A percentile compares a stretch with the other conserved stretches of the same genome.
Conservation (phyloP, 2,888 invertebrate genomes). For the Azorinus chamasolen region DNA sequence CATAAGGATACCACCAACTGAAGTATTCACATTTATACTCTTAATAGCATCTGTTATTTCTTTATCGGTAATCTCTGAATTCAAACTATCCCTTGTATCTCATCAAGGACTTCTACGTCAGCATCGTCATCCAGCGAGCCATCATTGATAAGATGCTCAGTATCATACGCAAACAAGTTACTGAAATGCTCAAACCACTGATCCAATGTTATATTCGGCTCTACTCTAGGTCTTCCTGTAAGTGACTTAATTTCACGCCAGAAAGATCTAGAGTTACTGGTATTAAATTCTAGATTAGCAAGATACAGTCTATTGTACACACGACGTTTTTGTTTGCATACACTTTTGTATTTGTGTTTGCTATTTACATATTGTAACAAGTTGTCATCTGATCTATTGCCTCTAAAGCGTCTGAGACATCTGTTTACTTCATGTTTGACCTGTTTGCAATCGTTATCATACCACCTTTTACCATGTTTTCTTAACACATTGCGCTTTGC, state of each 20-base stretch:
- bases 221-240: neutral
- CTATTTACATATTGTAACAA: neutral
- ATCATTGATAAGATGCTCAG: neutral
- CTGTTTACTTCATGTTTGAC: too few relatives aligned
- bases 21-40: neutral
- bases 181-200: conserved; percentile 1
- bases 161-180: neutral
- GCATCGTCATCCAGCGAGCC: too few relatives aligned
- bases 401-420: neutral
- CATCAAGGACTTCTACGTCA: too few relatives aligned
- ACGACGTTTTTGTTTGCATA: too few relatives aligned
- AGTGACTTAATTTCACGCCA: conserved; percentile 4
- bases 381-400: neutral
- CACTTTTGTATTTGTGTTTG: too few relatives aligned
- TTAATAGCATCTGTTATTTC: neutral
- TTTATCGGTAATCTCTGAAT: neutral
- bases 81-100: neutral
- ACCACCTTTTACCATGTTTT: too few relatives aligned
- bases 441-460: too few relatives aligned
- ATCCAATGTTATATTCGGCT: neutral
- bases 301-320: neutral
- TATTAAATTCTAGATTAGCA: neutral
- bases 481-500: too few relatives aligned
- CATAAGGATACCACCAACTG: too few relatives aligned
- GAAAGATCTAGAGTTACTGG: neutral